These are phyloP conservation scores for Parnassius glacialis DNA, from an alignment of 2,888 invertebrate genomes.

Conservation along the genomic window DNA sequence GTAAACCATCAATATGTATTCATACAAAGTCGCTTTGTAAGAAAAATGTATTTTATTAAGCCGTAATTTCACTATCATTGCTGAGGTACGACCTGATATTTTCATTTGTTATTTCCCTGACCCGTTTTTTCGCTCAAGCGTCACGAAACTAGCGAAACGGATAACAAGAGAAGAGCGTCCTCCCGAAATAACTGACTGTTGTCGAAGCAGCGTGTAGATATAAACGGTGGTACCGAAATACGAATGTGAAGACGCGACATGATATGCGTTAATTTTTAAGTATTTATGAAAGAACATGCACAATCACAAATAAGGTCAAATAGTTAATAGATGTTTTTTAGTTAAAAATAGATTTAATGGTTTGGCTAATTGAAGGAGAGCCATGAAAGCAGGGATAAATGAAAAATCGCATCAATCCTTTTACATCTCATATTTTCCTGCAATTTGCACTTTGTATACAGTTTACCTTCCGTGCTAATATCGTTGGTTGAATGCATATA, in stretches of 20 bases:
- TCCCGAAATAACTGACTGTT: conserved; percentile 63
- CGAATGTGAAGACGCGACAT: conserved; percentile 55
- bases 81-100: neutral
- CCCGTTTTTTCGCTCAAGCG: conserved; percentile 49
- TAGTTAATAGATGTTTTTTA: too few species aligned
- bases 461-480: neutral
- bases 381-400: too few species aligned
- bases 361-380: too few species aligned
- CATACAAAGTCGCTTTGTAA: too few species aligned
- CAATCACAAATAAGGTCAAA: too few species aligned
- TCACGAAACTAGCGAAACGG: conserved; percentile 52
- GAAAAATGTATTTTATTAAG: neutral
- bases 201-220: conserved; percentile 56
- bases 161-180: conserved; percentile 59
- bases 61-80: neutral
- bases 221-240: conserved; percentile 50
- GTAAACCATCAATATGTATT: too few species aligned
- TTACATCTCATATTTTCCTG: too few species aligned
- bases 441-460: too few species aligned
- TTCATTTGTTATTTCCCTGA: conserved; percentile 40
- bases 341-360: too few species aligned
- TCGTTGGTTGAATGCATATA: neutral
- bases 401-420: too few species aligned
- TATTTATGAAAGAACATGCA: too few species aligned
- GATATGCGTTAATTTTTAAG: conserved; percentile 33